Evolutionary conservation across 2,888 invertebrate species (phyloP).

Genomic region (Lasioglossum leucozonium): DNA sequence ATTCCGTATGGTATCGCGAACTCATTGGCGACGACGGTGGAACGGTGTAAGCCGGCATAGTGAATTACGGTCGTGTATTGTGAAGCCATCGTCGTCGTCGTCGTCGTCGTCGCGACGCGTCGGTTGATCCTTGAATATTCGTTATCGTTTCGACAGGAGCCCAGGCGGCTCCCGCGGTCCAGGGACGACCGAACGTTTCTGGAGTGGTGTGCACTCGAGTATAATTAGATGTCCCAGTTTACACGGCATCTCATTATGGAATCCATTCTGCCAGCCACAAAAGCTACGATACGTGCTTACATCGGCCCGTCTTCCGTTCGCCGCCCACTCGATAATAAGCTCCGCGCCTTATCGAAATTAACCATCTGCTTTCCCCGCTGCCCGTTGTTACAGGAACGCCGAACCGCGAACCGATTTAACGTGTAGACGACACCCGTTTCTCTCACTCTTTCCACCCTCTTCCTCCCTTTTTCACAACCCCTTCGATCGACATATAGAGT

Average conservation of each 20-base stretch:
- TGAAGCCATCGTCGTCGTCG: not conserved
- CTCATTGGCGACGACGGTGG: not conserved
- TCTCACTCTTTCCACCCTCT: not conserved
- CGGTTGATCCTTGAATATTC: constrained; percentile 60
- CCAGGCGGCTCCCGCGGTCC: constrained; percentile 53
- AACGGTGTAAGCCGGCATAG: not conserved
- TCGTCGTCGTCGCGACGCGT: not conserved
- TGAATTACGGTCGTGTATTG: constrained; percentile 36
- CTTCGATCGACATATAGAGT: too few species aligned
- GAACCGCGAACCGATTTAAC: constrained; percentile 2
- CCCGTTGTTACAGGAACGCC: constrained; percentile 4
- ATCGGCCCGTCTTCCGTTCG: constrained; percentile 50
- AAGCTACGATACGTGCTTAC: constrained; percentile 68
- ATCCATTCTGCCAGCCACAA: constrained; percentile 73
- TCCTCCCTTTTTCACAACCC: too few species aligned
- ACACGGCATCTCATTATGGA: constrained; percentile 79
- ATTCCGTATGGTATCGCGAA: not conserved
- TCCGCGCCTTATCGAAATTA: constrained; percentile 59
- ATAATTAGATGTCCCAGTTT: constrained; percentile 81
- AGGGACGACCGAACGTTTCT: constrained; percentile 66
- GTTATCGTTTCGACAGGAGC: constrained; percentile 60
- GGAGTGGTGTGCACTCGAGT: constrained; percentile 75
- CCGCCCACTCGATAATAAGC: constrained; percentile 67
- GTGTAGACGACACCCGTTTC: not conserved
- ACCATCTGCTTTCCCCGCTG: constrained; percentile 46